Conservation (phyloP, 2,888 invertebrate genomes). For the Philhelius pedissequus region DNA sequence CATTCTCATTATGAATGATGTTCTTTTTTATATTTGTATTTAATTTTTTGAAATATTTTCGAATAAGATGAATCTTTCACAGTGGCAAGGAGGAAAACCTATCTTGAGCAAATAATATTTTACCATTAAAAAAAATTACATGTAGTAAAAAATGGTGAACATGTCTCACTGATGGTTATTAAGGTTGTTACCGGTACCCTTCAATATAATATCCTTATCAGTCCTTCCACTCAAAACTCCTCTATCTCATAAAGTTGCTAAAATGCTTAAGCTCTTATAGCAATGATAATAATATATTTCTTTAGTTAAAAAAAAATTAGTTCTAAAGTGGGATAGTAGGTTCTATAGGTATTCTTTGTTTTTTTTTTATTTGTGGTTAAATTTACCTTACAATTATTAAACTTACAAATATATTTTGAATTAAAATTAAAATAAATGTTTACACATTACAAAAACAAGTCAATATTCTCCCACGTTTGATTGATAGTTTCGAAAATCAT, state of each 20-base stretch:
- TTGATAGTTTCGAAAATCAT: too few species aligned
- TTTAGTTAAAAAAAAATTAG: too few species aligned
- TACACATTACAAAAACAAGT: too few species aligned
- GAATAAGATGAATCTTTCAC: conserved; percentile 53
- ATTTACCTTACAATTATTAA: too few species aligned
- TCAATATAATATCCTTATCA: conserved; percentile 49
- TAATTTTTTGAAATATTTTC: conserved; percentile 34
- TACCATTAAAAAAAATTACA: not conserved
- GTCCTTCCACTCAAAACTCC: conserved; percentile 52
- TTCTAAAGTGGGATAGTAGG: too few species aligned
- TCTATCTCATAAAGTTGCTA: not conserved
- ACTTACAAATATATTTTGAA: too few species aligned
- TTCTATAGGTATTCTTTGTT: too few species aligned
- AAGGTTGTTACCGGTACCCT: conserved; percentile 62
- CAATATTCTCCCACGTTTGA: too few species aligned
- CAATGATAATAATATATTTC: too few species aligned
- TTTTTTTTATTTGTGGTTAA: too few species aligned
- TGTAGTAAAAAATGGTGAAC: conserved; percentile 18
- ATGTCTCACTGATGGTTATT: conserved; percentile 22
- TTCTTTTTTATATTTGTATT: conserved; percentile 25
- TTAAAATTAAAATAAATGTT: too few species aligned
- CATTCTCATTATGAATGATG: conserved; percentile 2
- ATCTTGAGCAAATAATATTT: conserved; percentile 51
- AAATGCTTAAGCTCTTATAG: not conserved
- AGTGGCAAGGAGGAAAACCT: conserved; percentile 58